These are phyloP conservation scores for Drosophila pseudotakahashii DNA, from an alignment of 2,888 invertebrate species.

Conservation along the genomic window DNA sequence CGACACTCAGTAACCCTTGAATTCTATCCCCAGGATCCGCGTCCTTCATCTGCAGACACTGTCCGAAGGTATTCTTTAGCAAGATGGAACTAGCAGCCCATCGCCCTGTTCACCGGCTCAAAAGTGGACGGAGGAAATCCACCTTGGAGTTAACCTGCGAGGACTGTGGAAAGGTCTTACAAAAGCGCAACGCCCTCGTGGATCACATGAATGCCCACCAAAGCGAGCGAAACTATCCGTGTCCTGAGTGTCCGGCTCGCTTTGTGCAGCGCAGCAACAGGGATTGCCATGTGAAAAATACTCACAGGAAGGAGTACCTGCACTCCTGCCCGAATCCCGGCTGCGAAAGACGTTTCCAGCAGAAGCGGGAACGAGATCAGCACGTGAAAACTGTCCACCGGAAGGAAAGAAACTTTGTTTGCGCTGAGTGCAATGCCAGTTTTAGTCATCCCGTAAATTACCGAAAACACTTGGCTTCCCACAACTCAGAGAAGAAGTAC, in stretches of 20 bases:
- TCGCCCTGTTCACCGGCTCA: neutral
- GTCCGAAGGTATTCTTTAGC: conserved; percentile 11
- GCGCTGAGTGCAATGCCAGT: conserved; percentile 89
- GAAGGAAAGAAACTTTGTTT: conserved; percentile 91
- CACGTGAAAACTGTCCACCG: conserved; percentile 93
- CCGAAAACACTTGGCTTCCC: conserved; percentile 90
- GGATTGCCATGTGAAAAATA: conserved; percentile 91
- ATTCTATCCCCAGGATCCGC: neutral
- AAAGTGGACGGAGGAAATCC: neutral
- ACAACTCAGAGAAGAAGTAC: conserved; percentile 91
- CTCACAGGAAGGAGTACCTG: conserved; percentile 88
- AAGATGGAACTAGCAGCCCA: conserved; percentile 7
- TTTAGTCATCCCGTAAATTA: conserved; percentile 94
- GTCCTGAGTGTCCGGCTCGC: conserved; percentile 90
- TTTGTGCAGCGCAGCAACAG: conserved; percentile 93
- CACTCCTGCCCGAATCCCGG: conserved; percentile 88
- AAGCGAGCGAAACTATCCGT: conserved; percentile 91
- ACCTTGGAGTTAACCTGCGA: neutral
- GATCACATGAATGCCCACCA: conserved; percentile 93
- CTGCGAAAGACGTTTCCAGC: conserved; percentile 91
- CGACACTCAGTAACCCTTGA: neutral
- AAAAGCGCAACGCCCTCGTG: conserved; percentile 87
- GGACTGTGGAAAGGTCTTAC: conserved; percentile 21
- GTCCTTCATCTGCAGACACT: conserved; percentile 15
- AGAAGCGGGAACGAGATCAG: conserved; percentile 89